Conservation (phyloP, 2,113 vertebrate species). For the Sciurus niger region DNA sequence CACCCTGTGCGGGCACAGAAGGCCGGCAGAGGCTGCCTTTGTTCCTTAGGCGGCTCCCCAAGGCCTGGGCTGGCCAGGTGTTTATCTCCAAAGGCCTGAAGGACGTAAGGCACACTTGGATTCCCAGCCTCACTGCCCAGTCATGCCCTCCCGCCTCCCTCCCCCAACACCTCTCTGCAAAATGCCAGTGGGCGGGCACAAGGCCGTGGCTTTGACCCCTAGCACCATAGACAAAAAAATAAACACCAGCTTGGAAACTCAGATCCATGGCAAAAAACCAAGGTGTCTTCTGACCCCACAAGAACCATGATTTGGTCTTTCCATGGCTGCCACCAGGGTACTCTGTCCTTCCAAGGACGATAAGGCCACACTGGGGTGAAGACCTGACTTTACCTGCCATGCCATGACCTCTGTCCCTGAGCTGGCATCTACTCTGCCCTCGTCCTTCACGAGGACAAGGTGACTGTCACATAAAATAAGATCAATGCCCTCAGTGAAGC, state of each 20-base stretch:
- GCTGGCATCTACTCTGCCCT: too few relatives aligned
- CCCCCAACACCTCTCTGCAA: neutral
- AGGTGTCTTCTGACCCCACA: neutral
- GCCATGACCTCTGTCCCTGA: too few relatives aligned
- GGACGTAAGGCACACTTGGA: neutral
- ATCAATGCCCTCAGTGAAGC: too few relatives aligned
- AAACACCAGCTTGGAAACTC: neutral
- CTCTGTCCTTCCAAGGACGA: too few relatives aligned
- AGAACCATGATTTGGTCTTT: neutral
- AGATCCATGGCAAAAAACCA: neutral
- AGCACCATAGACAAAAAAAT: too few relatives aligned
- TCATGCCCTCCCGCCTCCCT: neutral
- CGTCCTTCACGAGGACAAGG: too few relatives aligned
- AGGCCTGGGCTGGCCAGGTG: neutral
- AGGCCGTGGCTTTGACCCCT: neutral
- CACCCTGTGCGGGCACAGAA: fast-evolving
- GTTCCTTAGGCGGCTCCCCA: neutral
- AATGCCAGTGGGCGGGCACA: neutral
- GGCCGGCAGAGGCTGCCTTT: neutral
- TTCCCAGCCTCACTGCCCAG: neutral
- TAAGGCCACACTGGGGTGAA: too few relatives aligned
- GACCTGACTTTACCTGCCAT: too few relatives aligned
- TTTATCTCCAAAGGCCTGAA: neutral
- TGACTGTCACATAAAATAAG: too few relatives aligned
- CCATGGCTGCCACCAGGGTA: too few relatives aligned